These are phyloP conservation scores for Drosophila affinis DNA, from an alignment of 2,888 invertebrate genomes.

Conservation along the genomic window DNA sequence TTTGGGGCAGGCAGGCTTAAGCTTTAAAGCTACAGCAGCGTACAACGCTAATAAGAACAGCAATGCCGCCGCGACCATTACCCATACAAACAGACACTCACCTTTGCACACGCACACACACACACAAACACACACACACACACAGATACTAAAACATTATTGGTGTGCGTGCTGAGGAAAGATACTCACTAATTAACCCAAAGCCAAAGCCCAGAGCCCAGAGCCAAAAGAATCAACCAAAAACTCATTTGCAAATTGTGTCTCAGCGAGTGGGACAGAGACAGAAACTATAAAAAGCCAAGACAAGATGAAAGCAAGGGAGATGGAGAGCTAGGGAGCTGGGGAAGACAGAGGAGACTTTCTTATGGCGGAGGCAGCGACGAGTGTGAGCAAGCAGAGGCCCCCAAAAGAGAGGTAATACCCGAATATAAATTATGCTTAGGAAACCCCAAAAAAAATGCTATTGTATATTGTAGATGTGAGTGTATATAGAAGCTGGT, in stretches of 20 bases:
- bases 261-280: constrained; percentile 35
- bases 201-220: constrained; percentile 58
- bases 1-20: constrained; percentile 46
- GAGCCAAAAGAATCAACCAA: constrained; percentile 65
- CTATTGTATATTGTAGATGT: not conserved
- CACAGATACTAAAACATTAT: constrained; percentile 46
- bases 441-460: constrained; percentile 68
- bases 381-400: constrained; percentile 4
- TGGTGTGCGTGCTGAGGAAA: constrained; percentile 72
- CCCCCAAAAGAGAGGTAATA: constrained; percentile 34
- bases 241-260: constrained; percentile 75
- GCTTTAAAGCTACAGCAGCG: constrained; percentile 60
- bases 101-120: constrained; percentile 31
- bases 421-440: constrained; percentile 63
- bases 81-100: constrained; percentile 54
- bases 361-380: not conserved
- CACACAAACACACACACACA: constrained; percentile 25
- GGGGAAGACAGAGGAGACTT: constrained; percentile 13
- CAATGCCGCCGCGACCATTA: constrained; percentile 67
- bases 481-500: constrained; percentile 15
- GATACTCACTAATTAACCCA: constrained; percentile 78
- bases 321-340: not conserved
- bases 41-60: constrained; percentile 63
- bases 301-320: constrained; percentile 12
- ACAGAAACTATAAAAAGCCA: not conserved